These are phyloP conservation scores for Yponomeuta sedellus DNA, from an alignment of 2,888 invertebrate species.

Conservation along the genomic window DNA sequence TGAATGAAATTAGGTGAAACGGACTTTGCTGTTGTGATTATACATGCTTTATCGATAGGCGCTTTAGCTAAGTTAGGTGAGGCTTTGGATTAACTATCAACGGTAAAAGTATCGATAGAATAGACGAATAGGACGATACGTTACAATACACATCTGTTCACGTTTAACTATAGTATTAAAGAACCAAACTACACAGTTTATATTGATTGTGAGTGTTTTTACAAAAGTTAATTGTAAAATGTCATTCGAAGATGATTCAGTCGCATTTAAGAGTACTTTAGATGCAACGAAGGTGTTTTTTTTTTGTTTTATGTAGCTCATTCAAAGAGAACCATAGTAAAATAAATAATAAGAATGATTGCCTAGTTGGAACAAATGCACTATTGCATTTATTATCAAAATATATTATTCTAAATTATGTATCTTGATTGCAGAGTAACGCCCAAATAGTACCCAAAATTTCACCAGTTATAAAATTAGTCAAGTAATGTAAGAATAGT, in stretches of 20 bases:
- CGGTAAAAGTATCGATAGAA: constrained; percentile 31
- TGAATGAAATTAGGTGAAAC: constrained; percentile 57
- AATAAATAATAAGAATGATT: constrained; percentile 15
- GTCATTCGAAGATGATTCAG: constrained; percentile 24
- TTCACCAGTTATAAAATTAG: background rate
- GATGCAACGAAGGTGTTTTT: constrained; percentile 28
- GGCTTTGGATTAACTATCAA: constrained; percentile 66
- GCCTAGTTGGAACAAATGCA: constrained; percentile 27
- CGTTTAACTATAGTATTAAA: constrained; percentile 47
- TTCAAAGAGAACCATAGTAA: constrained; percentile 27
- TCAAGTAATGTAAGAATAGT: background rate
- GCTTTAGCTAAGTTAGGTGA: constrained; percentile 67
- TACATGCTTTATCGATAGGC: constrained; percentile 72
- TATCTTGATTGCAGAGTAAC: background rate
- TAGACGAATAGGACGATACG: constrained; percentile 35
- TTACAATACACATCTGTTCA: constrained; percentile 43
- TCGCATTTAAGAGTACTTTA: constrained; percentile 33
- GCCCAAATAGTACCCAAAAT: background rate
- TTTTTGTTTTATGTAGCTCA: constrained; percentile 29
- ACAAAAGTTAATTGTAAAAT: constrained; percentile 42
- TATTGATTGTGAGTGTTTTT: constrained; percentile 45
- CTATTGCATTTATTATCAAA: constrained; percentile 22
- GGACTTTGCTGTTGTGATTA: constrained; percentile 70
- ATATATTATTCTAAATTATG: background rate
- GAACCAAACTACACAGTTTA: constrained; percentile 52